Base-by-base conservation (phyloP, 2,113 vertebrate species). In the Lathamus discolor region DNA sequence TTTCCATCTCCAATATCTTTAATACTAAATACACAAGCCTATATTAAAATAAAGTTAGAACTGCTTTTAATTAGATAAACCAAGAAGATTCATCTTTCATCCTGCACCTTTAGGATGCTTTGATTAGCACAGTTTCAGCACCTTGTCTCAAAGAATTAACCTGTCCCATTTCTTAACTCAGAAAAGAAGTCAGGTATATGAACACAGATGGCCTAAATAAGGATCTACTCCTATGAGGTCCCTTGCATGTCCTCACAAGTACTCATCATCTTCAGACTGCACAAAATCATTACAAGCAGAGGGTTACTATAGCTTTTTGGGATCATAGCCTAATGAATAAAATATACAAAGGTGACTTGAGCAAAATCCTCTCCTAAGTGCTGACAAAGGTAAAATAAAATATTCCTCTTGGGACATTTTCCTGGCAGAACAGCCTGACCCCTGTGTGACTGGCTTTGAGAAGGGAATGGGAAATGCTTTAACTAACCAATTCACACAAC, bases 301-400 rank as follows among this genome's bases (percentile, higher is more conserved):
- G 85, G 64, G 66, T 83, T 68, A 29, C 43, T 57, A 4, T 17
- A 80, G 79, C 29, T 69, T 85, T 92, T 82, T 49, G 82, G 83
- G 91, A 95, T 86, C 80, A 39, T 4, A 23, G 91, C 92, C 92
- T 92, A 79, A 94, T 89, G 83, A 95, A 95, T 95, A 91, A 96
- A 94, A 92, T 83, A 95, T 87, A 86, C 88, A 97, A 72, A 91
- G 64, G 66, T 87, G 81, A 77, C 88, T 96, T 63, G 61, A 83
- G 78, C 41, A 78, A 92, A 95, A 90, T 73, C 31, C 59, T 80
- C 49, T 90, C 49, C 79, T 59, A 20, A 70, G 41, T 91, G 93
- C 88, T 95, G 92, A 96, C 82, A 88, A 72, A 85, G 70, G 44
- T 83, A 91, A 93, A 94, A 90, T 83, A 93, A 88, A 95, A 92